phyloP scores from a whole-genome alignment of 2,888 invertebrate genomes.

The Stomorhina lunata region DNA sequence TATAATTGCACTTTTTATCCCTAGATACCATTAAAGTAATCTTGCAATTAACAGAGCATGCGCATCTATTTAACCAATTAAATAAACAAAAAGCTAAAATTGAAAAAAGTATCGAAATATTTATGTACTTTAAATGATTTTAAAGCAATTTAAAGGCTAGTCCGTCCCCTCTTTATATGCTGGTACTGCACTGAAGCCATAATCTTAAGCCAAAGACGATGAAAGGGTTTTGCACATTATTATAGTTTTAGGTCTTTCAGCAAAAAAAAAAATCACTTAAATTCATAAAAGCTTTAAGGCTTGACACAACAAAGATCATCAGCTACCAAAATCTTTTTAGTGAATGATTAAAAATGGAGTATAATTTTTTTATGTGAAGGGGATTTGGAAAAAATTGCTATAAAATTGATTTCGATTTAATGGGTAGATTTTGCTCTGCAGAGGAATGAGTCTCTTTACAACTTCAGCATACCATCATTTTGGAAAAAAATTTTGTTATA shows the following conservation, averaged over 20 bases:
- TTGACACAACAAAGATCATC: slow-evolving; percentile 57
- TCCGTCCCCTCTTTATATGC: not conserved
- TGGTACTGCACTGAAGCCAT: not conserved
- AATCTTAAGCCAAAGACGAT: not conserved
- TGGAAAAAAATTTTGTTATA: not conserved
- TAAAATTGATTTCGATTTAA: slow-evolving; percentile 60
- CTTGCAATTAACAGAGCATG: slow-evolving; percentile 55
- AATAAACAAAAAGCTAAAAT: slow-evolving; percentile 2
- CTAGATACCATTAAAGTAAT: not conserved
- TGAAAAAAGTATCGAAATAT: not conserved
- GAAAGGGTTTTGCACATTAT: slow-evolving; percentile 22
- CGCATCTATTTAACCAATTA: slow-evolving; percentile 57
- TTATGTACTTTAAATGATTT: slow-evolving; percentile 35
- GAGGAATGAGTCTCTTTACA: not conserved
- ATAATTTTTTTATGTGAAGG: slow-evolving; percentile 20
- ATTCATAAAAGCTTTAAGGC: slow-evolving; percentile 40
- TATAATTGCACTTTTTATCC: too few species aligned
- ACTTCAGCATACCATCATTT: slow-evolving; percentile 46
- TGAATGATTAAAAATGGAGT: slow-evolving; percentile 60
- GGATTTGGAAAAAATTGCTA: slow-evolving; percentile 40
- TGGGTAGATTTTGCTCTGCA: not conserved
- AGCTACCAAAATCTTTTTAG: slow-evolving; percentile 57
- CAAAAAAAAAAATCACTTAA: slow-evolving; percentile 42
- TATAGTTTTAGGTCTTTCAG: slow-evolving; percentile 20
- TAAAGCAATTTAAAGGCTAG: slow-evolving; percentile 37